Percentiles rank a stretch among this genome's conserved stretches.
Conservation (phyloP, 2,113 vertebrate species). For the Lates calcarifer region DNA sequence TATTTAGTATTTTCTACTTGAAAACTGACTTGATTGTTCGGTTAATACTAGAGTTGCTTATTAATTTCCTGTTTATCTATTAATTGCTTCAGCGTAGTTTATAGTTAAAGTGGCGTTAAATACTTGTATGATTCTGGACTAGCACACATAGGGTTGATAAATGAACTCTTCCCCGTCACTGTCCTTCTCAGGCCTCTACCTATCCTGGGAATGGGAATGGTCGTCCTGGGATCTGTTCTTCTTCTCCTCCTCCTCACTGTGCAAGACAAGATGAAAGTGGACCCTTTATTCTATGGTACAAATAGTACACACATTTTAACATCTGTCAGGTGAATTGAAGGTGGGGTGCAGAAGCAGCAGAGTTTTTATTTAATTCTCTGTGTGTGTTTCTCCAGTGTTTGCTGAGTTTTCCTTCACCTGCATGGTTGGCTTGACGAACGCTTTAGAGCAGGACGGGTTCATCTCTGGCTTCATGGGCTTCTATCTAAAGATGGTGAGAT, state of each 20-base stretch:
- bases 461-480: conserved; percentile 87
- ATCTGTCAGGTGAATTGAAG: no score
- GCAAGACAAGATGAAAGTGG: conserved; percentile 74
- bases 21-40: neutral
- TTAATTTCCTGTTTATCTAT: neutral
- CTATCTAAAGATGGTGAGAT: conserved; percentile 88
- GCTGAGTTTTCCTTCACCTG: conserved; percentile 87
- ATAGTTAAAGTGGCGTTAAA: neutral
- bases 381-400: conserved; percentile 83
- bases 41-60: neutral
- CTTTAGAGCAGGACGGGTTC: conserved; percentile 91
- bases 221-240: conserved; percentile 80
- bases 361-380: neutral
- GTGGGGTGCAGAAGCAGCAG: no score
- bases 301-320: neutral
- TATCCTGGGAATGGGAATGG: conserved; percentile 76
- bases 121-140: neutral
- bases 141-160: neutral
- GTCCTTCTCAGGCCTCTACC: conserved; percentile 73
- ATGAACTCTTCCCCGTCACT: neutral
- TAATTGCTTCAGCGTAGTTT: neutral
- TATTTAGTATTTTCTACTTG: neutral
- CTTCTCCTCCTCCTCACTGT: conserved; percentile 78
- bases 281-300: conserved; percentile 91
- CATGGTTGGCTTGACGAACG: conserved; percentile 84